Base-by-base conservation (phyloP, 2,113 vertebrate genomes). In the Monopterus albus region DNA sequence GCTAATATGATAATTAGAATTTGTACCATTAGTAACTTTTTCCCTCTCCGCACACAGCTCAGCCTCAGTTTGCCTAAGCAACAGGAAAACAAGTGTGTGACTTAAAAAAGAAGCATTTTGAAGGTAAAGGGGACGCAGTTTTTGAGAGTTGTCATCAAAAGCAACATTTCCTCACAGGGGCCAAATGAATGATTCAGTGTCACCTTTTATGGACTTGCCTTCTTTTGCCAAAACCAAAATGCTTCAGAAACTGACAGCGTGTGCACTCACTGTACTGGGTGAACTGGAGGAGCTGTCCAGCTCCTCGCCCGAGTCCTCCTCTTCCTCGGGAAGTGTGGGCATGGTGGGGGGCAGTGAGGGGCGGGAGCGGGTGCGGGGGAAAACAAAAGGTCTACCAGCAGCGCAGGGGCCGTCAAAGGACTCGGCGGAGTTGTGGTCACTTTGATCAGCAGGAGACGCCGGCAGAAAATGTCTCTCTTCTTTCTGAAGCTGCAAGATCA, bases 281-380 rank as follows among this genome's bases (percentile, higher is more conserved):
- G 93, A 88, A 82, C 92, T 94, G 43, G 89, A 89, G 40, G 80
- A 88, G 62, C 87, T 90, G 79, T 94, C 85, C 52, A 91, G 77
- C 67, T 96, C 92, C 82, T 96, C 96, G 11, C 93, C 91, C 46
- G 95, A 93, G 78, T 95, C 96, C 89, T 95, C 95, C 62, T 95
- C 94, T 23, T 98, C 95, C 89, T 96, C 96, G 1, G 96, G 96
- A 80, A 95, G 85, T 35, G 95, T 96, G 91, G 96, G 96, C 97
- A 98, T 99, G 85, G 81, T 49, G 66, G 90, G 90, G 75, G 46
- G 35, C 77, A 87, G 4, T 9, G 86, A 82, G 82, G 91, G 82
- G 2, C 89, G 91, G 68, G 88, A 87, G 7, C 88, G 86, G 60
- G 90, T 88, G 62, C 46, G 81, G 4, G 87, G 83, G 67, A 91